Base-by-base conservation (phyloP, 2,113 vertebrate species). In the Sylvietta virens region DNA sequence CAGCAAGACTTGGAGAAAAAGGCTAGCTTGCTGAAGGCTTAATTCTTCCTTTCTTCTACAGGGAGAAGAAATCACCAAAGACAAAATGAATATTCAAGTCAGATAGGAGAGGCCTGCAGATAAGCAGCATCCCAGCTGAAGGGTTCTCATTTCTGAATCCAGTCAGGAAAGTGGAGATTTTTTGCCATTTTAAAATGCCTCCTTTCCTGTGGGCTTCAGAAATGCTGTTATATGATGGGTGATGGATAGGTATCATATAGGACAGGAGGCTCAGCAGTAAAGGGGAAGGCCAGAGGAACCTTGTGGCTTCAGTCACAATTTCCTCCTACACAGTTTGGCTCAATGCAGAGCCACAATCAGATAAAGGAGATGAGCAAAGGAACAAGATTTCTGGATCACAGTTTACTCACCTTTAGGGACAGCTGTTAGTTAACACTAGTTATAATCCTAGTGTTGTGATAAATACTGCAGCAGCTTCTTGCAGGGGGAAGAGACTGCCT, bases 221-320 rank as follows among this genome's bases (percentile, higher is more conserved):
- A 76, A 6, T 0, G 0, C 28, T 61, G 37, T 26, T 14, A 28
- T 62, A 3, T 33, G 28, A 61, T 37, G 24, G 2, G 3, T 53
- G 35, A 7, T 0, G 1, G 60, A 14, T 47, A 11, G 16, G 4
- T 65, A 10, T 50, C 37, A 39, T 15, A 26, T 1, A 7, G 45
- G 22, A 40, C 1, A 5, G 92, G 74, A 44, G 45, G 40, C 15
- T 56, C 35, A 56, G 53, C 22, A 37, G 13, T 18, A n/a, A 56
- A 30, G 14, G 20, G 27, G 24, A 65, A 82, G 30, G 13, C 31
- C 50, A 56, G n/a, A 65, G 21, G 14, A 71, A 5, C 3, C 30
- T 11, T n/a, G 28, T 24, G 16, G 16, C 54, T 88, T 83, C 33
- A 20, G 35, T 35, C 3, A 1, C 28, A 15, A 5, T 47, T 71